phyloP scores from a whole-genome alignment of 2,888 invertebrate genomes.

The Osmoderma eremita region DNA sequence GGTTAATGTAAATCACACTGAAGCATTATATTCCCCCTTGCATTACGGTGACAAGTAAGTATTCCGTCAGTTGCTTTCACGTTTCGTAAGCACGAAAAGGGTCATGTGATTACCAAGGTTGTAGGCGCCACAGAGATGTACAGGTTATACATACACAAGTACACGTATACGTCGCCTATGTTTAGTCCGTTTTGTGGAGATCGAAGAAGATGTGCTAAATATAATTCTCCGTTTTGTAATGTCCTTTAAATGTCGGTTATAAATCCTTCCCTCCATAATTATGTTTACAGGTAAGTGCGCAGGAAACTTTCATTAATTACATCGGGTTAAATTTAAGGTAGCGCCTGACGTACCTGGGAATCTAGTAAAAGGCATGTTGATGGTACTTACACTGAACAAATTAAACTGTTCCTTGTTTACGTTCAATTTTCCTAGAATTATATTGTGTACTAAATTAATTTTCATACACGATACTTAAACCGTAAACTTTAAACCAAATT shows the following conservation, averaged over 20 bases:
- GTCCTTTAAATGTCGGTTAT: slow-evolving; percentile 11
- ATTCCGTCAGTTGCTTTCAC: slow-evolving; percentile 18
- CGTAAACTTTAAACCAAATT: too few relatives aligned
- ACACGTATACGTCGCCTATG: not conserved
- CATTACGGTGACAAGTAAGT: slow-evolving; percentile 18
- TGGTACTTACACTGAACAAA: slow-evolving; percentile 15
- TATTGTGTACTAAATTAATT: not conserved
- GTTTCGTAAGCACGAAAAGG: slow-evolving; percentile 6
- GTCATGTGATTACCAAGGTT: slow-evolving; percentile 3
- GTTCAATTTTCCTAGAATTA: slow-evolving; percentile 2
- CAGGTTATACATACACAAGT: slow-evolving; percentile 7
- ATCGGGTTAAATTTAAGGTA: slow-evolving; percentile 14
- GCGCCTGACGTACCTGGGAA: slow-evolving; percentile 8
- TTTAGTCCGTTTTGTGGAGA: slow-evolving; percentile 13
- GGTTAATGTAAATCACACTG: slow-evolving; percentile 24
- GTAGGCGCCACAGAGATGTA: too few relatives aligned
- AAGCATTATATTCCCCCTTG: slow-evolving; percentile 16
- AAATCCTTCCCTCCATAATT: slow-evolving; percentile 32
- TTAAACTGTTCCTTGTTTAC: slow-evolving; percentile 21
- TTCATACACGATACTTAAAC: not conserved
- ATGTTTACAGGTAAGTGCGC: slow-evolving; percentile 17
- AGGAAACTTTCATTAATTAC: slow-evolving; percentile 34
- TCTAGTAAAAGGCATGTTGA: not conserved
- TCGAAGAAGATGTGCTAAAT: not conserved
- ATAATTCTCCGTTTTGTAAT: slow-evolving; percentile 12